Conservation (phyloP, 2,797 vertebrate genomes). For the Sebastes vulpes region DNA sequence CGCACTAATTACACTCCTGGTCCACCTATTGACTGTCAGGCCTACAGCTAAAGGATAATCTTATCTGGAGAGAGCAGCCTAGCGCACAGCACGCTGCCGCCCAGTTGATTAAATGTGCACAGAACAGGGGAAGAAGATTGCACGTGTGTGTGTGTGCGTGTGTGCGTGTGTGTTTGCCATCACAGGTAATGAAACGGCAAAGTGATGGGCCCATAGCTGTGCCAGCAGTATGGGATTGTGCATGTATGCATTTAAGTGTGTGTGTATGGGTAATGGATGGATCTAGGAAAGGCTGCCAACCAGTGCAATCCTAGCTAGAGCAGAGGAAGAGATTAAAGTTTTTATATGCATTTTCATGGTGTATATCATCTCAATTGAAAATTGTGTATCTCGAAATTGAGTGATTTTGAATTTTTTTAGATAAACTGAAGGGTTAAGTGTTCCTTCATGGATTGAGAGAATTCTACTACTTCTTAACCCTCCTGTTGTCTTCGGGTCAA, state of each 20-base stretch:
- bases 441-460: not conserved
- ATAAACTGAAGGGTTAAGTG: not conserved
- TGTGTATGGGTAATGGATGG: not conserved
- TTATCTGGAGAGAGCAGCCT: conserved; percentile 66
- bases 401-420: not conserved
- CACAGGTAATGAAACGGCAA: conserved; percentile 53
- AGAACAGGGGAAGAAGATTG: conserved; percentile 32
- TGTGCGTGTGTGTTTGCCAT: conserved; percentile 13
- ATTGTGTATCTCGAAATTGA: rapidly evolving
- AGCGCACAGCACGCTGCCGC: conserved; percentile 17
- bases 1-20: conserved; percentile 61
- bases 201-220: conserved; percentile 38
- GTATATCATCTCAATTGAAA: not conserved
- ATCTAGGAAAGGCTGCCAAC: not conserved
- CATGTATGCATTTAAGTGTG: conserved; percentile 18
- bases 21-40: conserved; percentile 60
- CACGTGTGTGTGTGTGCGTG: not conserved
- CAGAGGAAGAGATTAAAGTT: not conserved
- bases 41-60: conserved; percentile 65
- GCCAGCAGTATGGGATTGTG: conserved; percentile 26
- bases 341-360: not conserved
- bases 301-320: not conserved
- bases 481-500: too few species aligned
- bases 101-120: conserved; percentile 70
- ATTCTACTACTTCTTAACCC: not conserved